phyloP scores from a whole-genome alignment of 1,140 invertebrate genomes.

The Pollicipes pollicipes region DNA sequence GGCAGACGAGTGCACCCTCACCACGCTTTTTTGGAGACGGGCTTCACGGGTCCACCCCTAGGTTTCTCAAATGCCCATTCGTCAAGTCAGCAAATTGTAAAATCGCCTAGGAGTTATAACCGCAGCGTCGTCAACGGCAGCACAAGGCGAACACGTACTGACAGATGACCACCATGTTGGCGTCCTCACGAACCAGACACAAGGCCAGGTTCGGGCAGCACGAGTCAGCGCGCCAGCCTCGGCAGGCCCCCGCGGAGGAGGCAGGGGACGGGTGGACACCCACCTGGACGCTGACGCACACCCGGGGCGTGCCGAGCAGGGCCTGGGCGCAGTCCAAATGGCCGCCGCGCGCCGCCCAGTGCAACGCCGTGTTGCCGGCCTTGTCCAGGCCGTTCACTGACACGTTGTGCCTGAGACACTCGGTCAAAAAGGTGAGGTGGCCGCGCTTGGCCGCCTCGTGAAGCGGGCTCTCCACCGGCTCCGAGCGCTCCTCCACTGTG shows the following conservation, averaged over 20 bases:
- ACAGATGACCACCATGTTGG: neutral
- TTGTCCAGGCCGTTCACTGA: slow-evolving; percentile 47
- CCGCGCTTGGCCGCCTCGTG: slow-evolving; percentile 47
- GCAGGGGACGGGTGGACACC: neutral
- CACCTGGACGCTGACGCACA: slow-evolving; percentile 23
- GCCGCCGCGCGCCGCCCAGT: slow-evolving; percentile 46
- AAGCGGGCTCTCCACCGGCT: neutral
- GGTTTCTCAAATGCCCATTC: no score
- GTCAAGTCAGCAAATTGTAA: no score
- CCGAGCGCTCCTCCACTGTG: neutral
- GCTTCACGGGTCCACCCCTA: no score
- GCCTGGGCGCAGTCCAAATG: slow-evolving; percentile 27
- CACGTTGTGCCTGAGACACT: slow-evolving; percentile 44
- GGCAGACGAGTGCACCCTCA: neutral
- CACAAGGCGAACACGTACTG: neutral
- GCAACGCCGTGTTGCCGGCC: slow-evolving; percentile 45
- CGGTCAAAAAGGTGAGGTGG: slow-evolving; percentile 41
- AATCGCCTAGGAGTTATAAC: no score
- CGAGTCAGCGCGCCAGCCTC: neutral
- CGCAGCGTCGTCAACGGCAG: no score
- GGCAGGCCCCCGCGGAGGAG: neutral
- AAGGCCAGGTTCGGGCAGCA: neutral
- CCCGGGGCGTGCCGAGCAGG: slow-evolving; percentile 21
- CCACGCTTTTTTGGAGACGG: no score
- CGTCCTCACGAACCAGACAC: neutral